Conservation (phyloP, 2,113 vertebrate genomes). For the Alces alces region DNA sequence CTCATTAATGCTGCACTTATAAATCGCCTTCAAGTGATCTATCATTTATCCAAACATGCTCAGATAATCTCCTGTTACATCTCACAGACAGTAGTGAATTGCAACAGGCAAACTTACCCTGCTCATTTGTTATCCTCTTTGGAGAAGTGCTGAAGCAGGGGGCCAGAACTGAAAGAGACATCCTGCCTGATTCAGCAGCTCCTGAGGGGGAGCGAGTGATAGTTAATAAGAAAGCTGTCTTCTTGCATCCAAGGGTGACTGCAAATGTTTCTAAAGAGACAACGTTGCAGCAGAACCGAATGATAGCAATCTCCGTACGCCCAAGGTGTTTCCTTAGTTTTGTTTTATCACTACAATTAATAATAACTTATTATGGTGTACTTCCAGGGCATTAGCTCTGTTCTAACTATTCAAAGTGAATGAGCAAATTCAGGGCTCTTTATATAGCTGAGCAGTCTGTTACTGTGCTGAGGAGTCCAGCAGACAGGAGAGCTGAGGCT, state of each 20-base stretch:
- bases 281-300: neutral
- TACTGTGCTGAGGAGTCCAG: neutral
- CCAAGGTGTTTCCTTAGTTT: neutral
- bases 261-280: slow-evolving; percentile 9
- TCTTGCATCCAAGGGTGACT: neutral
- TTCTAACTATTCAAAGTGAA: neutral
- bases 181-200: neutral
- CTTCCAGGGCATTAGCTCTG: neutral
- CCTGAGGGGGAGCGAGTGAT: neutral
- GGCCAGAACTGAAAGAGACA: neutral
- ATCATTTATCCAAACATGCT: neutral
- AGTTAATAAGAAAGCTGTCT: neutral
- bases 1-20: neutral
- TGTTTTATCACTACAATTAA: neutral
- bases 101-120: neutral
- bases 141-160: slow-evolving; percentile 20
- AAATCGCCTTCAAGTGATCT: neutral
- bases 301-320: neutral
- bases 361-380: neutral
- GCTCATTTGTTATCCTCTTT: slow-evolving; percentile 2
- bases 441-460: neutral
- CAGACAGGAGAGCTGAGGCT: neutral
- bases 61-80: neutral
- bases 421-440: neutral
- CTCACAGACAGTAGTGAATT: neutral